Percentiles rank a stretch among this genome's conserved stretches.
Conservation (phyloP, 2,113 vertebrate genomes). For the Pachypanchax playfairii region DNA sequence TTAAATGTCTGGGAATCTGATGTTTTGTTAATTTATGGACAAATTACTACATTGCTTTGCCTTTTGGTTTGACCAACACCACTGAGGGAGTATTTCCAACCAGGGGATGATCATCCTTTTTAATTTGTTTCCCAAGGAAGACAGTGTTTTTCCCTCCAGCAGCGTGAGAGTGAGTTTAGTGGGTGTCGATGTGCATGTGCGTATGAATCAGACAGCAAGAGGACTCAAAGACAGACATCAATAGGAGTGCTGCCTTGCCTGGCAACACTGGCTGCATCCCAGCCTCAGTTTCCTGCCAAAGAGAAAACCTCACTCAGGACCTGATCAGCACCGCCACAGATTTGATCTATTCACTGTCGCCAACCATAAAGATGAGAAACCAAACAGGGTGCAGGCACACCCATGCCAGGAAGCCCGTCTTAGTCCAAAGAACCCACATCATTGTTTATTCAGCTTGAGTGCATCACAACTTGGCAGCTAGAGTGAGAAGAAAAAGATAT, state of each 20-base stretch:
- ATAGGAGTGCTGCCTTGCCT: slow-evolving; percentile 40
- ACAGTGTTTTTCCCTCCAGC: slow-evolving; percentile 29
- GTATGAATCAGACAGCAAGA: slow-evolving; percentile 2
- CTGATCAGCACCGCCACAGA: slow-evolving; percentile 44
- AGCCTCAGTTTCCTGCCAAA: slow-evolving; percentile 42
- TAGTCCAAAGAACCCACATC: slow-evolving; percentile 67
- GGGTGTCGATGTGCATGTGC: slow-evolving; percentile 21
- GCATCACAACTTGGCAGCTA: slow-evolving; percentile 69
- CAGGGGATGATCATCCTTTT: slow-evolving; percentile 37
- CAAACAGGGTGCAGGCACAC: slow-evolving; percentile 50
- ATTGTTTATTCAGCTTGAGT: slow-evolving; percentile 79
- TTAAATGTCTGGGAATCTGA: slow-evolving; percentile 60
- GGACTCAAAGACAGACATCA: slow-evolving; percentile 4
- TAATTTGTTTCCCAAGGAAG: slow-evolving; percentile 51
- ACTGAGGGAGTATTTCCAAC: slow-evolving; percentile 30
- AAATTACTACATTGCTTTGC: slow-evolving; percentile 54
- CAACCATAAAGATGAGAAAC: slow-evolving; percentile 64
- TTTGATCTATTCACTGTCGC: slow-evolving; percentile 66
- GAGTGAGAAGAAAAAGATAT: slow-evolving; percentile 50
- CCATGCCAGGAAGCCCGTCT: slow-evolving; percentile 70
- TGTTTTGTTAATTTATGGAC: slow-evolving; percentile 55
- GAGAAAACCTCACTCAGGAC: slow-evolving; percentile 22
- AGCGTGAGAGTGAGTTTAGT: slow-evolving; percentile 16
- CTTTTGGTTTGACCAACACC: slow-evolving; percentile 41
- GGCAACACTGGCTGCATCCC: slow-evolving; percentile 58